Base-by-base conservation (phyloP, 1,140 invertebrate species). In the Ceratitis capitata region DNA sequence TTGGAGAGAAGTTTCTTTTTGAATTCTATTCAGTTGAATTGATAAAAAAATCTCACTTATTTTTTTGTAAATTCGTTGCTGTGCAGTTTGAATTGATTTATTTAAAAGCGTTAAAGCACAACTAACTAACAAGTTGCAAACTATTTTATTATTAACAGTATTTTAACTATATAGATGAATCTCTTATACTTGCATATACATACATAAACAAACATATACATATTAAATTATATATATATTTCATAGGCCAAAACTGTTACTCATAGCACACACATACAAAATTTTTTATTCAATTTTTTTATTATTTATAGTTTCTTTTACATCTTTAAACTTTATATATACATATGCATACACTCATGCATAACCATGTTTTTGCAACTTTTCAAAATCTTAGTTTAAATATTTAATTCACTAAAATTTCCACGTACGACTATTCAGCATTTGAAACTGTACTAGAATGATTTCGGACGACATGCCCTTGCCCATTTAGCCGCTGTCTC, bases 11-110 rank as follows among this genome's bases (percentile, higher is more conserved):
- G 23, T 16, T 26, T 14, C 10, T 47, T 69, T 82, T 82, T 82
- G 12, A 23, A 83, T 83, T 83, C 32, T 26, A 32, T 83, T 83
- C 82, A 53, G 26, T 47, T 83, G 0, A 16, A 32, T 51, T 51
- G 51, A 83, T 10, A 26, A 49, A 53, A 83, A 53, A 32, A 42
- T 14, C n/a, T 32, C 45, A 83, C 45, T 53, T n/a, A n/a, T n/a
- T n/a, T n/a, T n/a, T 51, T 53, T 53, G 26, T 83, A n/a, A 53
- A 26, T 83, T 83, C 23, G 82, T 83, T 78, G 39, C 69, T 45
- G 69, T 45, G 69, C 61, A 78, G 69, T 78, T n/a, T 78, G 69
- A 23, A 47, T 78, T 45, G 16, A 78, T 78, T 78, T 45, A n/a
- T n/a, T n/a, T 42, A 42, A n/a, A 45, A 23, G 9, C 69, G 39